Base-by-base conservation (phyloP, 1,140 invertebrate genomes). In the Cydia strobilella region DNA sequence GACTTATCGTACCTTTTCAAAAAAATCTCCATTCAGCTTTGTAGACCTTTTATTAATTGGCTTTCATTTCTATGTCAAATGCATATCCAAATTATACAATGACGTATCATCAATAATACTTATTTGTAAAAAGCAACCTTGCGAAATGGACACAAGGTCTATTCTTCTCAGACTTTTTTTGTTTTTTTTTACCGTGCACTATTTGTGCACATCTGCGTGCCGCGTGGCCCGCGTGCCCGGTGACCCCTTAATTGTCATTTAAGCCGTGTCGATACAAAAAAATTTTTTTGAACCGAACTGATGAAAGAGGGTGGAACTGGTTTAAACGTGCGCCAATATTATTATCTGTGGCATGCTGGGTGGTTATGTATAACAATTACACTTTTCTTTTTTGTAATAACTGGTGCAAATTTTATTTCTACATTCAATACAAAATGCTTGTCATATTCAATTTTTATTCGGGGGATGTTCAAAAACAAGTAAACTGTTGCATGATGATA, bases 181-280 rank as follows among this genome's bases (percentile, higher is more conserved):
- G 13, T 3, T 13, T 18, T 69, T 31, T 35, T 18, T 69, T n/a
- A 18, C 18, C 31, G 18, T 69, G 25, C 63, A 66, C 63, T 31
- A 66, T 39, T 69, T 69, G 65, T 42, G n/a, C 65, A 82, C 87
- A 89, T 86, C 87, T 87, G 87, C 80, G 73, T 13, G 76, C 79
- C 87, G 86, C 87, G 86, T 87, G 86, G 80, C 73, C 79, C 87
- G 86, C 87, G 86, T 87, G 86, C 81, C 73, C 63, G 10, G 18
- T 62, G 73, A 74, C 72, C 75, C 73, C 76, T 62, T 77, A 77
- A 75, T 79, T 69, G 75, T 62, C 54, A 23, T 59, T 59, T 59
- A 59, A 59, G 54, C 54, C 54, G 18, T 23, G 20, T 59, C 18
- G 7, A 59, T 23, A 59, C n/a, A 59, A 59, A 59, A 59, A 59